phyloP scores from a whole-genome alignment of 2,888 invertebrate genomes.

The Lasioglossum malachurum region DNA sequence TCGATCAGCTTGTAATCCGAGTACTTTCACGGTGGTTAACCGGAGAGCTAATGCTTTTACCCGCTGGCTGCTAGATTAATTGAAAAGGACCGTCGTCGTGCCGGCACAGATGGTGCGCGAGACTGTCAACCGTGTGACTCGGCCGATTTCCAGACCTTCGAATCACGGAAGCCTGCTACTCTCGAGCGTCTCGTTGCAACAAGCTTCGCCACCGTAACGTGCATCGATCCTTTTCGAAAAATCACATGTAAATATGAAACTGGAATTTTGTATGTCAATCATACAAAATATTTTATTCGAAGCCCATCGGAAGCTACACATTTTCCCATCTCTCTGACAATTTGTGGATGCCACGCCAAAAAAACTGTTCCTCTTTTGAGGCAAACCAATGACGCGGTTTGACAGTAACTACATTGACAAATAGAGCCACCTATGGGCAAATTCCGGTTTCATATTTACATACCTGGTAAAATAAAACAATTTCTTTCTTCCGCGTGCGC shows the following conservation, averaged over 20 bases:
- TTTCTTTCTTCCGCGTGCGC: background rate
- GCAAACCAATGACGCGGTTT: too few species aligned
- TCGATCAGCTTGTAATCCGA: constrained; percentile 37
- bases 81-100: constrained; percentile 29
- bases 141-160: constrained; percentile 14
- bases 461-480: too few species aligned
- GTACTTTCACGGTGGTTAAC: constrained; percentile 43
- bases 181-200: background rate
- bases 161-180: background rate
- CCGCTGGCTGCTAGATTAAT: constrained; percentile 48
- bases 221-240: background rate
- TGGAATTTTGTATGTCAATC: too few species aligned
- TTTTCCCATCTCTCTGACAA: too few species aligned
- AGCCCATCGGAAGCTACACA: too few species aligned
- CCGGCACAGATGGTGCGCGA: constrained; percentile 62
- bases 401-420: too few species aligned
- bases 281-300: too few species aligned
- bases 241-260: too few species aligned
- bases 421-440: too few species aligned
- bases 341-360: too few species aligned
- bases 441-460: too few species aligned
- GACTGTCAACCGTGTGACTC: constrained; percentile 60
- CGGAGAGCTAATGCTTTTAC: constrained; percentile 42
- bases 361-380: too few species aligned
- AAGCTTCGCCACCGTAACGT: background rate